Evolutionary conservation across 2,113 vertebrate species (phyloP).

Genomic region (Dipodomys stephensi): DNA sequence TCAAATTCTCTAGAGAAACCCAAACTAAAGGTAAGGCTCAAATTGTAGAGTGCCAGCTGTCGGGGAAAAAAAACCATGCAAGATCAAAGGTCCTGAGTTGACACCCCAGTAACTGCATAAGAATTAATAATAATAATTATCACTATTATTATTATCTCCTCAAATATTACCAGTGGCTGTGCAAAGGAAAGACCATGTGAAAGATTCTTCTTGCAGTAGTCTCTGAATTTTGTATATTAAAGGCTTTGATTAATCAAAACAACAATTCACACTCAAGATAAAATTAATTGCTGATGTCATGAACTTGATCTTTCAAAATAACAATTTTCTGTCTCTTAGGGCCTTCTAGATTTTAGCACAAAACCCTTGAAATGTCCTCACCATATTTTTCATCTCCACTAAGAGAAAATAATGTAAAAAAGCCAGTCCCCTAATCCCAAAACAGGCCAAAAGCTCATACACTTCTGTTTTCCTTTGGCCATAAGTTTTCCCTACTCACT

Average conservation of each 20-base stretch:
- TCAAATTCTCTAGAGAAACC: no score
- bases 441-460: constrained; percentile 23
- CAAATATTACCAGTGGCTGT: background rate
- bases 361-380: background rate
- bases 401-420: constrained; percentile 53
- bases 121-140: no score
- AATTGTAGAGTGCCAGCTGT: no score
- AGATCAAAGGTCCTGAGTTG: no score
- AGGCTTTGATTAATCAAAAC: constrained; percentile 27
- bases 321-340: background rate
- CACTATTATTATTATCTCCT: background rate
- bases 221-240: background rate
- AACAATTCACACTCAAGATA: background rate
- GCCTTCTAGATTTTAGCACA: background rate
- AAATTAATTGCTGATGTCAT: background rate
- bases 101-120: no score
- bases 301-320: constrained; percentile 1
- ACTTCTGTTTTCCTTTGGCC: constrained; percentile 61
- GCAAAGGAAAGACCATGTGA: background rate
- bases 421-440: constrained; percentile 17
- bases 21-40: no score
- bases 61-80: no score
- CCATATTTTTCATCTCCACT: background rate
- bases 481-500: constrained; percentile 55
- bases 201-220: background rate